These are phyloP conservation scores for Malurus splendens DNA, from an alignment of 2,797 vertebrate genomes.

Conservation along the genomic window DNA sequence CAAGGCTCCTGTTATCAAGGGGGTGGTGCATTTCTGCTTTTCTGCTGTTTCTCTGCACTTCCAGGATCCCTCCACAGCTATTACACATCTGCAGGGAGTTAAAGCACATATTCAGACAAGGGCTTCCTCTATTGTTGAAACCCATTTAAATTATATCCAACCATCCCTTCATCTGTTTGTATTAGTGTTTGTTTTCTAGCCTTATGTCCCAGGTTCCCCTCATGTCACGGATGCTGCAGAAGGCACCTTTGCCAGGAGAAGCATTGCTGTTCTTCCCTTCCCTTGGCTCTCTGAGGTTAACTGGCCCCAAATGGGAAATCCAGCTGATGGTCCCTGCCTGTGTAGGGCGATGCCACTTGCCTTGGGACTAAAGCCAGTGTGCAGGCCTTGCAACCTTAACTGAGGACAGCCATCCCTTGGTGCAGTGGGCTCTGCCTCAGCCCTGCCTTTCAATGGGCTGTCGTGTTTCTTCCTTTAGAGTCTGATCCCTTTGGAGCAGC, in stretches of 20 bases:
- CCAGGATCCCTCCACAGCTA: background rate
- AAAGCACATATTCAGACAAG: background rate
- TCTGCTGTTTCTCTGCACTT: background rate
- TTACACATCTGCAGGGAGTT: background rate
- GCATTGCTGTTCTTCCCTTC: background rate
- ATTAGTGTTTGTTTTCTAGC: background rate
- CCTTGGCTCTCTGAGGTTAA: background rate
- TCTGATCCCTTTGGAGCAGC: background rate
- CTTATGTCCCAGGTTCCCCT: background rate
- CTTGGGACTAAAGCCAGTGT: background rate
- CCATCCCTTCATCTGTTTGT: background rate
- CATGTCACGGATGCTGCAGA: background rate
- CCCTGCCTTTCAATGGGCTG: background rate
- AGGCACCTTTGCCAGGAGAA: background rate
- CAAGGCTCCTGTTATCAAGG: background rate
- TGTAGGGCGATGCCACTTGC: background rate
- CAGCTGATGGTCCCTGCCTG: background rate
- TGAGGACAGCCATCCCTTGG: background rate
- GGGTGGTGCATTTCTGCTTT: background rate
- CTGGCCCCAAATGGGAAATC: accelerated
- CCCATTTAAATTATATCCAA: background rate
- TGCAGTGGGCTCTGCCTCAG: background rate
- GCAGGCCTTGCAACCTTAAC: background rate
- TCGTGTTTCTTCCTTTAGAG: background rate
- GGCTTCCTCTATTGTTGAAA: background rate